Evolutionary conservation across 1,140 invertebrate species (phyloP).

Genomic region (Apolygus lucorum): DNA sequence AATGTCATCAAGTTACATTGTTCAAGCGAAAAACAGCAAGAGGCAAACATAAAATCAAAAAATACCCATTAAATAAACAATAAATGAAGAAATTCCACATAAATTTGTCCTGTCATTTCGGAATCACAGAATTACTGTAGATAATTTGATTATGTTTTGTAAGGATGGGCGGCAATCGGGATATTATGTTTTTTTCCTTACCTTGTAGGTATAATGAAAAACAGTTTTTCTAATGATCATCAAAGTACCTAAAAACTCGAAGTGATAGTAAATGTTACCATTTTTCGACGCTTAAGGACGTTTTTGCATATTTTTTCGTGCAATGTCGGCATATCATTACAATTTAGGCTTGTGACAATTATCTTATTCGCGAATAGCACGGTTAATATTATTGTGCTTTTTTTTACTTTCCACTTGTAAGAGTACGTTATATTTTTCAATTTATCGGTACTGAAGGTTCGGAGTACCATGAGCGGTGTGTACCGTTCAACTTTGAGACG

Average conservation of each 20-base stretch:
- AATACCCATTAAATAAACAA: background rate
- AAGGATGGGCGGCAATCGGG: conserved; percentile 25
- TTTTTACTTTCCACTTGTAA: too few relatives aligned
- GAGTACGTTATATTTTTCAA: too few relatives aligned
- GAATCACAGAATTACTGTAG: too few relatives aligned
- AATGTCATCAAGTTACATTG: conserved; percentile 28
- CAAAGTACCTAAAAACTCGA: background rate
- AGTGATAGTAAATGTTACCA: background rate
- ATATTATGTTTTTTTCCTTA: background rate
- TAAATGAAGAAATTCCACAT: background rate
- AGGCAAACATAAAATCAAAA: conserved; percentile 18
- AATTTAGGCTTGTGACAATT: too few relatives aligned
- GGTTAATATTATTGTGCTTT: too few relatives aligned
- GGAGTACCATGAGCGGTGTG: too few relatives aligned
- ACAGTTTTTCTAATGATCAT: background rate
- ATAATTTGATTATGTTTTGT: background rate
- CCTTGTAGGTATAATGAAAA: background rate
- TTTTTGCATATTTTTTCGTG: too few relatives aligned
- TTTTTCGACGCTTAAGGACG: too few relatives aligned
- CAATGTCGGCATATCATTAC: too few relatives aligned
- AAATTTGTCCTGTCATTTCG: background rate
- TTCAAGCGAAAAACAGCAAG: conserved; percentile 24
- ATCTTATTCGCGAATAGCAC: too few relatives aligned
- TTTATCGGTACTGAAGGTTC: too few relatives aligned
- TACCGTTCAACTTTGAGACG: too few relatives aligned